A percentile compares a stretch with the other conserved stretches of the same genome.
Conservation (phyloP, 2,888 invertebrate genomes). For the Fissipunctia ypsillon region DNA sequence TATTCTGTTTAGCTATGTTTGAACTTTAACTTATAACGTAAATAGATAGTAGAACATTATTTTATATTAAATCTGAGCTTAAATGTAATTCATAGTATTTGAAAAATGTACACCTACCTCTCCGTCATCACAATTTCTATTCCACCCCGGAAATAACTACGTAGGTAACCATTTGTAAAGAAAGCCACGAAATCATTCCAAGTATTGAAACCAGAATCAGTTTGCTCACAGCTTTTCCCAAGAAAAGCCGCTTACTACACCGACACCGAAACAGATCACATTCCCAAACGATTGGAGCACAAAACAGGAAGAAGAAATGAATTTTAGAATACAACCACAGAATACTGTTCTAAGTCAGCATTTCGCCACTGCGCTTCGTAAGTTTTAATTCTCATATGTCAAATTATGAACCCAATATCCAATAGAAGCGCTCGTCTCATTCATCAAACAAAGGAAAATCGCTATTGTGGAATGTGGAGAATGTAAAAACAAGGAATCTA, state of each 20-base stretch:
- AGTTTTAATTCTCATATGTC: slow-evolving; percentile 7
- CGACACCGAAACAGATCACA: background rate
- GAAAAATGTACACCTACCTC: background rate
- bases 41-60: slow-evolving; percentile 2
- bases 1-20: slow-evolving; percentile 4
- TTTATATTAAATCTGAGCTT: slow-evolving; percentile 5
- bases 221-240: background rate
- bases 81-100: background rate
- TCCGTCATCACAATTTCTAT: background rate
- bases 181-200: background rate
- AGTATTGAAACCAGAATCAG: background rate
- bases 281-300: background rate
- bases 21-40: background rate
- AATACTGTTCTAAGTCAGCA: too few relatives aligned
- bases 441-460: slow-evolving; percentile 13
- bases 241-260: background rate
- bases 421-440: too few relatives aligned
- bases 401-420: slow-evolving; percentile 8
- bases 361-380: background rate
- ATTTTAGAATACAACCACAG: background rate
- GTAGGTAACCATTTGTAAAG: background rate
- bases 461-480: background rate
- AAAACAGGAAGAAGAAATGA: background rate
- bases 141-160: background rate
- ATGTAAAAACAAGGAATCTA: slow-evolving; percentile 11